Evolutionary conservation across 2,888 invertebrate genomes (phyloP).

Genomic region (Lithophane socia): DNA sequence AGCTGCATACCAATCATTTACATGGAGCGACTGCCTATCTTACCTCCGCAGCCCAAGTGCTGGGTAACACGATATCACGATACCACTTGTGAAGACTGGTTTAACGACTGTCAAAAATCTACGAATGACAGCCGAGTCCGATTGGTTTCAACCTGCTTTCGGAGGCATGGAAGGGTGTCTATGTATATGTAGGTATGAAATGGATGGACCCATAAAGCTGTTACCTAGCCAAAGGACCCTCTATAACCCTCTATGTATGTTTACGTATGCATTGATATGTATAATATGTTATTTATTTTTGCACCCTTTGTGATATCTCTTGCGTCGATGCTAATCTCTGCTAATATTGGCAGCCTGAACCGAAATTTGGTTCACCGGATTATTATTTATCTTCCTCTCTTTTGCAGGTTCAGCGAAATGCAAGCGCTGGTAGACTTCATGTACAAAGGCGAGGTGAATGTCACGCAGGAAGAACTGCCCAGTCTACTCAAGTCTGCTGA

Average conservation of each 20-base stretch:
- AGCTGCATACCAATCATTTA: no score
- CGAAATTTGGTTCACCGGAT: background rate
- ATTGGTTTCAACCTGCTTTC: no score
- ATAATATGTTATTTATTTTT: background rate
- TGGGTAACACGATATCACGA: no score
- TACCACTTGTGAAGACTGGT: no score
- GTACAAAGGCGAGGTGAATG: conserved; percentile 97
- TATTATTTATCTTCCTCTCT: background rate
- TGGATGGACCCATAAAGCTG: background rate
- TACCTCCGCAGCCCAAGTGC: background rate
- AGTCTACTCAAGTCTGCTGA: conserved; percentile 96
- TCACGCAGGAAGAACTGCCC: conserved; percentile 95
- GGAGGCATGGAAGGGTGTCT: background rate
- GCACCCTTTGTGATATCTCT: background rate
- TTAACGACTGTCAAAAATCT: background rate
- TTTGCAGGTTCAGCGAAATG: conserved; percentile 93
- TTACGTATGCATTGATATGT: background rate
- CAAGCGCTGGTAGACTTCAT: conserved; percentile 97
- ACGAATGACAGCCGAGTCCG: background rate
- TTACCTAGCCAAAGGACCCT: background rate
- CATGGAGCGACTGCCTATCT: no score
- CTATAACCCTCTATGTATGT: background rate
- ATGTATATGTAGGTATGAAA: background rate
- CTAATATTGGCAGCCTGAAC: background rate
- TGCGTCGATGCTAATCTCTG: background rate